Evolutionary conservation across 2,113 vertebrate species (phyloP).

Genomic region (Agapornis roseicollis): DNA sequence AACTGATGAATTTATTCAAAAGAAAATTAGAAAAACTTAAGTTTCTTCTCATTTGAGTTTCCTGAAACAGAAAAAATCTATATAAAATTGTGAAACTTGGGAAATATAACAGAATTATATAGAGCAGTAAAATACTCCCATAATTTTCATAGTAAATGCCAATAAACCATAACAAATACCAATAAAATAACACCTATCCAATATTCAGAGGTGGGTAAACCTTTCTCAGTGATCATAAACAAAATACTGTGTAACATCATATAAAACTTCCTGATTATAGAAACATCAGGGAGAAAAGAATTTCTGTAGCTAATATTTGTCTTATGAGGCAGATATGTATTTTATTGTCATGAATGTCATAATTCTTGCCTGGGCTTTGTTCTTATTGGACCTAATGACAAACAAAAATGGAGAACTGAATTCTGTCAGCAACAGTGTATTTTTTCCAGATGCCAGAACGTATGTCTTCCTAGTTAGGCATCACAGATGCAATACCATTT

Average conservation of each 20-base stretch:
- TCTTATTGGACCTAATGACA: neutral
- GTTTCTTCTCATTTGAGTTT: neutral
- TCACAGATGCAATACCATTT: neutral
- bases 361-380: neutral
- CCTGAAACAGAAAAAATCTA: neutral
- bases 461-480: neutral
- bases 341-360: neutral
- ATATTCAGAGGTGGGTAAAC: neutral
- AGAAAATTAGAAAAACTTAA: neutral
- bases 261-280: neutral
- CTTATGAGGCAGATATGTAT: neutral
- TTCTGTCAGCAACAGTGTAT: neutral
- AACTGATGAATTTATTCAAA: neutral
- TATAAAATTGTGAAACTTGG: neutral
- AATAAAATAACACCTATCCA: neutral
- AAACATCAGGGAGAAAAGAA: neutral
- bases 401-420: neutral
- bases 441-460: neutral
- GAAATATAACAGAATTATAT: neutral
- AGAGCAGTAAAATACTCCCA: neutral
- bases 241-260: neutral
- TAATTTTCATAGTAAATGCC: neutral
- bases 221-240: neutral
- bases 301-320: neutral
- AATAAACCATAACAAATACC: neutral